Percentiles rank a stretch among this genome's conserved stretches.
Conservation (phyloP, 2,888 invertebrate genomes). For the Polymixis flavicincta region DNA sequence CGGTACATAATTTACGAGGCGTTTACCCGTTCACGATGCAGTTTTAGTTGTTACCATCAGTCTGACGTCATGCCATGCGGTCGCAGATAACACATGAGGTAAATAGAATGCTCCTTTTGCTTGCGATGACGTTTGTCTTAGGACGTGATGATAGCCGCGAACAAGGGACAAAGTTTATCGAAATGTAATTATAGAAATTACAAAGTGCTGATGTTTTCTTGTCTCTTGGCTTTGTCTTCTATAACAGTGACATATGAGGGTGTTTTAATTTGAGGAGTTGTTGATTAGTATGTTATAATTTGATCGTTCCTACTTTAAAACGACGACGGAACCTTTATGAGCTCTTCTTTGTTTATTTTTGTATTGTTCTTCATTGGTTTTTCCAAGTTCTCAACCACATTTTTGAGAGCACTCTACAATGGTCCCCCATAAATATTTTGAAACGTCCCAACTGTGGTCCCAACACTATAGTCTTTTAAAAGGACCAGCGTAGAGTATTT, state of each 20-base stretch:
- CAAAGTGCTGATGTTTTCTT: neutral
- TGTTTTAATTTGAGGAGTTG: neutral
- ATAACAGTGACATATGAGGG: neutral
- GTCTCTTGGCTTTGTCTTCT: neutral
- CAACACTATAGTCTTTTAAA: neutral
- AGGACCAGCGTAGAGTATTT: too few species aligned
- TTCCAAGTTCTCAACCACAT: neutral
- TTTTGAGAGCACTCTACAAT: neutral
- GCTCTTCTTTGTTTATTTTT: neutral
- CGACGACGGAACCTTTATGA: too few species aligned
- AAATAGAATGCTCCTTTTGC: constrained; percentile 21
- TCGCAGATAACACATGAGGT: constrained; percentile 47
- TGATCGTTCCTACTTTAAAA: neutral
- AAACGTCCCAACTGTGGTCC: neutral
- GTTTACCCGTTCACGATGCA: constrained; percentile 44
- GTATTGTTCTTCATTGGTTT: neutral
- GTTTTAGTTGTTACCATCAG: constrained; percentile 38
- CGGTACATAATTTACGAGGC: constrained; percentile 52
- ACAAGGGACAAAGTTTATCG: constrained; percentile 1
- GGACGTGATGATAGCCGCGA: constrained; percentile 26
- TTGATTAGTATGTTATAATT: neutral
- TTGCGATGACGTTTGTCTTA: constrained; percentile 32
- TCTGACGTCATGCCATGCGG: constrained; percentile 54
- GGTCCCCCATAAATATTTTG: neutral
- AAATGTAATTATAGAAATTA: constrained; percentile 2